These are phyloP conservation scores for Auanema sp. DNA, from an alignment of 2,888 invertebrate species.

Conservation along the genomic window DNA sequence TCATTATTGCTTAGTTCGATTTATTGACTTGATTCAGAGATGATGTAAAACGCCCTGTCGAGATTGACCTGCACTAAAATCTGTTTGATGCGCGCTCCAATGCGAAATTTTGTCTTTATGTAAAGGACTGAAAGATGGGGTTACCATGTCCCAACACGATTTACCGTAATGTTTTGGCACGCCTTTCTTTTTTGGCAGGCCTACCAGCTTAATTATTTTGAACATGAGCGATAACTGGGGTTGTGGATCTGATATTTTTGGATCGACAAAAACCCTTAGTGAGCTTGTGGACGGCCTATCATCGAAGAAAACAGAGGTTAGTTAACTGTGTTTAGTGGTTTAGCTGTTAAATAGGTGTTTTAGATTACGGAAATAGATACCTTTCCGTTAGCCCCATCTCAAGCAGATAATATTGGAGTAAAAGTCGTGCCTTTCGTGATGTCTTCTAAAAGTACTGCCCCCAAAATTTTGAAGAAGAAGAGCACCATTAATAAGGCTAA, in stretches of 20 bases:
- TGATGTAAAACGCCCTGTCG: too few relatives aligned
- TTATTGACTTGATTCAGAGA: too few relatives aligned
- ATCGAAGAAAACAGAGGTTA: constrained; percentile 8
- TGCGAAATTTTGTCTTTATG: too few relatives aligned
- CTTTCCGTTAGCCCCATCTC: constrained; percentile 11
- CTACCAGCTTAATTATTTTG: too few relatives aligned
- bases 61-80: too few relatives aligned
- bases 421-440: constrained; percentile 19
- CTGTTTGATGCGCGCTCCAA: too few relatives aligned
- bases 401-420: constrained; percentile 11
- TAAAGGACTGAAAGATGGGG: too few relatives aligned
- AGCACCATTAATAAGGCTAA: constrained; percentile 31
- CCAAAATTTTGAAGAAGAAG: constrained; percentile 50
- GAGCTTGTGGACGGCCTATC: constrained; percentile 17
- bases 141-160: too few relatives aligned
- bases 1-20: too few relatives aligned
- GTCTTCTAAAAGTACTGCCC: constrained; percentile 25
- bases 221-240: constrained; percentile 16
- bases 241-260: constrained; percentile 14
- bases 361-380: constrained; percentile 8
- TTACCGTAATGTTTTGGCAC: too few relatives aligned
- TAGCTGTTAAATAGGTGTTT: not conserved
- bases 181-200: too few relatives aligned
- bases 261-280: constrained; percentile 9
- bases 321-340: not conserved